Conservation (phyloP, 2,113 vertebrate genomes). For the Cryptomyrus ogoouensis region DNA sequence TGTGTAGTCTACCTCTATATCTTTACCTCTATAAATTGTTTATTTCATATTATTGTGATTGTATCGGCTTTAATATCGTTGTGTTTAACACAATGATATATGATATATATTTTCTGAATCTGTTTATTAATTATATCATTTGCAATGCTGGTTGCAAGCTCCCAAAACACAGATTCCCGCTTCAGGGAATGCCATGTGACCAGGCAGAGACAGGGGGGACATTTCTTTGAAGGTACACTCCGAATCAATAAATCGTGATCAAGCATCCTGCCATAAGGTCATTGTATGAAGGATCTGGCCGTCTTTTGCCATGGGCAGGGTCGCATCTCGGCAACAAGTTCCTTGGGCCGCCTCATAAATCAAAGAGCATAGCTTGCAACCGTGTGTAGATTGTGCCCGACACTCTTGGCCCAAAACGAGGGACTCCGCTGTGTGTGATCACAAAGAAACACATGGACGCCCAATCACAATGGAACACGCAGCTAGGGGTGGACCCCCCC, state of each 20-base stretch:
- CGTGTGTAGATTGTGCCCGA: constrained; percentile 40
- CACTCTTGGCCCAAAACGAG: constrained; percentile 21
- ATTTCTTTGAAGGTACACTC: constrained; percentile 40
- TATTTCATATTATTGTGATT: neutral
- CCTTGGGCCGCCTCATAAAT: constrained; percentile 33
- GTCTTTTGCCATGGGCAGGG: constrained; percentile 41
- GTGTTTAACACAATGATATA: neutral
- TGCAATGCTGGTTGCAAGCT: neutral
- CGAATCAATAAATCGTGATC: constrained; percentile 47
- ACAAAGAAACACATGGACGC: constrained; percentile 23
- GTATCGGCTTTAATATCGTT: neutral
- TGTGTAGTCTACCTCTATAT: neutral
- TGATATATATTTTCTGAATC: neutral
- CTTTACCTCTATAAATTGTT: neutral
- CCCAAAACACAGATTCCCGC: neutral
- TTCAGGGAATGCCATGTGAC: constrained; percentile 30
- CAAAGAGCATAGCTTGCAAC: constrained; percentile 27
- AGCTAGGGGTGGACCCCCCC: constrained; percentile 43
- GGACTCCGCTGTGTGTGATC: constrained; percentile 36
- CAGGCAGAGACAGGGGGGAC: constrained; percentile 31
- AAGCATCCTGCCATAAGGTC: constrained; percentile 32
- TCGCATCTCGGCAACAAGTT: constrained; percentile 33
- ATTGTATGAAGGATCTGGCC: constrained; percentile 26
- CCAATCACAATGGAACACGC: constrained; percentile 15
- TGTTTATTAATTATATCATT: neutral